Evolutionary conservation across 2,113 vertebrate genomes (phyloP), one percentile per base, ranked within the genome.

Genomic region (Trichomycterus rosablanca): DNA sequence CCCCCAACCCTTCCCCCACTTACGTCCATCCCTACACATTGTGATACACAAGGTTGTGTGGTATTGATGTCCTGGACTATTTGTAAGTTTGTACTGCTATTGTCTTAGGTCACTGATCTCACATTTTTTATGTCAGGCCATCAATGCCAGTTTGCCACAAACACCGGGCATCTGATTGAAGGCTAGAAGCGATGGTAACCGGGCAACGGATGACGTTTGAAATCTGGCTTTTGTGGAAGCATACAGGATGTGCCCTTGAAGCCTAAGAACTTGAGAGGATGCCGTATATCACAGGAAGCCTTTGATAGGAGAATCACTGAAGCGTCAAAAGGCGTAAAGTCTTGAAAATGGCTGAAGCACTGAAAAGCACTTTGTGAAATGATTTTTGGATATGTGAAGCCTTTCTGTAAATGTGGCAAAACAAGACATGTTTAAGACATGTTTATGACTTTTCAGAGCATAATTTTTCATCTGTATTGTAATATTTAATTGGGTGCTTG

Each of bases 301-400:
- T 45, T 56, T 19, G 62, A 58, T 70, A 70, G 44, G 63, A 35
- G 56, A 26, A 45, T 42, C 48, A 70, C 42, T 44, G 62, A 63
- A 49, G 22, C 62, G 53, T 66, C 63, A 46, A 39, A 74, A 63
- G 35, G 7, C 7, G 2, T 14, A 15, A n/a, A n/a, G n/a, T n/a
- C n/a, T n/a, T n/a, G 22, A 23, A 19, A 28, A 35, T 8, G 14
- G 14, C 62, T 51, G 50, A 50, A 49, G 53, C 42, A 11, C 7
- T 59, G 48, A 66, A 58, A 35, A 40, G 57, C 66, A 14, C 45
- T 30, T 32, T 42, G 60, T 66, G 34, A 63, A 42, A 56, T 66
- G 44, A 55, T 68, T 70, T 18, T 32, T 1, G 62, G 50, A 65
- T 48, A 9, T 39, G 42, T 39, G 50, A 66, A 49, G 35, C 35